These are phyloP conservation scores for Schizotus pectinicornis DNA, from an alignment of 2,888 invertebrate species.

Conservation along the genomic window DNA sequence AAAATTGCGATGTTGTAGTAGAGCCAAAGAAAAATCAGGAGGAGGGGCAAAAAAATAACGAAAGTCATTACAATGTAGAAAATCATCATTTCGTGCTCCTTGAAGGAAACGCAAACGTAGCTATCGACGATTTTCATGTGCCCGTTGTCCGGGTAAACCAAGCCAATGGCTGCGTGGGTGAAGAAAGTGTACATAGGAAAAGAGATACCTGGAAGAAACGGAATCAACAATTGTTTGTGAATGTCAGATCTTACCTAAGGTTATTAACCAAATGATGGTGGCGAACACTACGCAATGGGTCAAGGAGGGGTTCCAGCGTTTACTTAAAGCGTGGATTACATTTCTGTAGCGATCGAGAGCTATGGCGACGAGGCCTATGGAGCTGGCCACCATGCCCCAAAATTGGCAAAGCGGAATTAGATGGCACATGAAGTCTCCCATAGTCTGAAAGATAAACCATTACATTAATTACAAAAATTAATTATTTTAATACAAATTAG, in stretches of 20 bases:
- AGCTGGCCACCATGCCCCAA: slow-evolving; percentile 61
- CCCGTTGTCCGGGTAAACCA: slow-evolving; percentile 37
- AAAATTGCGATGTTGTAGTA: slow-evolving; percentile 62
- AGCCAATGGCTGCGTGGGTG: slow-evolving; percentile 42
- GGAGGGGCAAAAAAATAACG: slow-evolving; percentile 60
- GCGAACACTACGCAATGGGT: slow-evolving; percentile 51
- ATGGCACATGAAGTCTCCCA: slow-evolving; percentile 60
- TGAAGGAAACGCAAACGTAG: slow-evolving; percentile 43
- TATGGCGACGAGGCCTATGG: slow-evolving; percentile 62
- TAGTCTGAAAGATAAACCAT: slow-evolving; percentile 46
- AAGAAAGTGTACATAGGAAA: slow-evolving; percentile 58
- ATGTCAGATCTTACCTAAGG: slow-evolving; percentile 47
- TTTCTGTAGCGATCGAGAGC: slow-evolving; percentile 65
- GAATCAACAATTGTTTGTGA: background rate
- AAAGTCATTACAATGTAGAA: slow-evolving; percentile 48
- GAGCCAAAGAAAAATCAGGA: slow-evolving; percentile 60
- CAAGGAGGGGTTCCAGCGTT: slow-evolving; percentile 59
- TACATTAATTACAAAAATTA: slow-evolving; percentile 1
- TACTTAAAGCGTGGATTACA: slow-evolving; percentile 57
- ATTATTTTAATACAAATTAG: background rate
- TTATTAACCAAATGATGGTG: slow-evolving; percentile 55
- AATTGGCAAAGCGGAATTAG: slow-evolving; percentile 62
- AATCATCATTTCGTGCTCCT: slow-evolving; percentile 39
- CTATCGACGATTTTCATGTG: slow-evolving; percentile 40
- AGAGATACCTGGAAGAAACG: slow-evolving; percentile 50